These are phyloP conservation scores for Anthopleura sola DNA, from an alignment of 64 coral and sea anemone species.

Conservation along the genomic window DNA sequence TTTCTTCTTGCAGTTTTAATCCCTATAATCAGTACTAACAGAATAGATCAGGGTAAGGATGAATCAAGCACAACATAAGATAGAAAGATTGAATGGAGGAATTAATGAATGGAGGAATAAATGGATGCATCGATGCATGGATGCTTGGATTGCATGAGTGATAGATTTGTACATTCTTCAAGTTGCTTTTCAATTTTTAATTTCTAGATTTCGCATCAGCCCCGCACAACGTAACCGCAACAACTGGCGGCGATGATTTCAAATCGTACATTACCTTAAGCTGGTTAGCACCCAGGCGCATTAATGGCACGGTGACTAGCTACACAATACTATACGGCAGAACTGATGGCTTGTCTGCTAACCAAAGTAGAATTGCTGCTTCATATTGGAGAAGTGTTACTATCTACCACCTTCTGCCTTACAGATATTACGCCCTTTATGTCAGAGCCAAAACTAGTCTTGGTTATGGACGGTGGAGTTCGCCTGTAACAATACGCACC, in stretches of 20 bases:
- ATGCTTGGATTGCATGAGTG: too few relatives aligned
- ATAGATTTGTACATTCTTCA: too few relatives aligned
- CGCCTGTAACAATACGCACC: background rate
- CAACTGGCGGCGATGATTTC: background rate
- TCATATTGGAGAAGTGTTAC: background rate
- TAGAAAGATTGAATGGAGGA: too few relatives aligned
- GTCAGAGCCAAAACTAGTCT: slow-evolving; percentile 14
- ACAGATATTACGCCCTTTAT: slow-evolving; percentile 23
- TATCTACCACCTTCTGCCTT: slow-evolving; percentile 5
- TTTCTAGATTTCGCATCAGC: background rate
- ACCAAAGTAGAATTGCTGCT: background rate
- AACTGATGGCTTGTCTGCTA: background rate
- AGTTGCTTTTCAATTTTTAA: too few relatives aligned
- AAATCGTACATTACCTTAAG: background rate
- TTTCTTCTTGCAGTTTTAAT: too few relatives aligned
- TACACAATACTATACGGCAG: background rate
- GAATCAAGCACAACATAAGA: too few relatives aligned
- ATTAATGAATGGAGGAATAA: too few relatives aligned
- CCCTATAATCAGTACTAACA: too few relatives aligned
- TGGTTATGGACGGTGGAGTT: slow-evolving; percentile 32
- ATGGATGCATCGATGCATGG: too few relatives aligned
- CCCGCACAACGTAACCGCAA: background rate
- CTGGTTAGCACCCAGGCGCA: background rate
- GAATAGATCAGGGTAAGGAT: too few relatives aligned
- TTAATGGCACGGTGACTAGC: background rate